Base-by-base conservation (phyloP, 2,113 vertebrate species). In the Gallinago paraguaiae region DNA sequence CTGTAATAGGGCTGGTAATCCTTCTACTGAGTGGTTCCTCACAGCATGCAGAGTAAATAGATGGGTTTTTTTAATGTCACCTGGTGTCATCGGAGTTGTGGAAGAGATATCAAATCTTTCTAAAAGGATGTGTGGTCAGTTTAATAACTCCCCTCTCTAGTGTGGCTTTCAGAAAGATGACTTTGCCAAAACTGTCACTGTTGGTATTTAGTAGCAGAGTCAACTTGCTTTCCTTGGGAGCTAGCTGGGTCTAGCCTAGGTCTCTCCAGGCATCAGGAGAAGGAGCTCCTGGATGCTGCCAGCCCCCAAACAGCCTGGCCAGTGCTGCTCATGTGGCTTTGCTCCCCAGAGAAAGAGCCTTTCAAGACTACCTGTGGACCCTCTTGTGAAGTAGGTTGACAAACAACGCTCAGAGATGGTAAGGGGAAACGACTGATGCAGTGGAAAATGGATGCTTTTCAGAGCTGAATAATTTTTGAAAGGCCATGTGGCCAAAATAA, bases 21-120 rank as follows among this genome's bases (percentile, higher is more conserved):
- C 80, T 82, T 88, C 86, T 85, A 54, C 45, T 54, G 92, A 80
- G 81, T 84, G 80, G 56, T 56, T 84, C 35, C 54, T 76, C 74
- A 69, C 57, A 87, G 81, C 74, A 16, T 6, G 39, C 19, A 22
- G 61, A 54, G 67, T 84, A 92, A 94, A 76, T 37, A 75, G 74
- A 13, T 27, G 3, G 8, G 12, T 48, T 48, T 22, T 48, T 54
- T 11, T 30, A 18, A n/a, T 64, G 65, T 82, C 16, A 31, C 67
- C 48, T 76, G 57, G 30, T 92, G 30, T 45, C 1, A 0, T 45
- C 27, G 28, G 54, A 54, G 48, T 76, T 82, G 48, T 87, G n/a
- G 59, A 74, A 60, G 53, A 41, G 37, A 37, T n/a, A 20, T 0
- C 2, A 2, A 60, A 45, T 53, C 69, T 77, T 79, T 69, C 18